Evolutionary conservation across 2,888 invertebrate species (phyloP).

Genomic region (Cynaeus angustus): DNA sequence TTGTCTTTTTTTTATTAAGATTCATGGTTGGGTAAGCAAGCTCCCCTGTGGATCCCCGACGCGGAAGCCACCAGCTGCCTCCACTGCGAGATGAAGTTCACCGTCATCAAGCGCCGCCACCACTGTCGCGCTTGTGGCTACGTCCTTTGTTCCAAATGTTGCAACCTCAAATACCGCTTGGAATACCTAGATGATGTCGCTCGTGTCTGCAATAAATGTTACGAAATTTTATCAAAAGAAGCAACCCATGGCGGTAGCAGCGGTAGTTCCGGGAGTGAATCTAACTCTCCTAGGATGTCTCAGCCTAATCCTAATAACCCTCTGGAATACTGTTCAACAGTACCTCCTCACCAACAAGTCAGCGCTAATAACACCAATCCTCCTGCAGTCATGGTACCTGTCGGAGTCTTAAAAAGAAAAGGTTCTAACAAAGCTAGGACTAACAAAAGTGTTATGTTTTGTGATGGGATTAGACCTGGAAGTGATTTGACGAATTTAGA

Average conservation of each 20-base stretch:
- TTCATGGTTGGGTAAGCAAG: conserved; percentile 78
- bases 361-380: conserved; percentile 71
- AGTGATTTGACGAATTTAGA: conserved; percentile 89
- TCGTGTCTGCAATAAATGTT: conserved; percentile 85
- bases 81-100: conserved; percentile 87
- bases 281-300: conserved; percentile 55
- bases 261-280: conserved; percentile 56
- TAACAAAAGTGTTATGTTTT: conserved; percentile 88
- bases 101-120: conserved; percentile 87
- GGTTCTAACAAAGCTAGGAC: conserved; percentile 73
- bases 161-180: conserved; percentile 81
- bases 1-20: neutral
- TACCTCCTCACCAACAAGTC: conserved; percentile 86
- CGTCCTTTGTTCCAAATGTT: conserved; percentile 87
- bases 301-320: conserved; percentile 90
- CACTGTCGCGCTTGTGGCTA: conserved; percentile 92
- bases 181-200: conserved; percentile 85
- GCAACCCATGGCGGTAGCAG: conserved; percentile 49
- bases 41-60: conserved; percentile 92
- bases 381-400: conserved; percentile 88
- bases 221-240: conserved; percentile 72
- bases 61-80: conserved; percentile 86
- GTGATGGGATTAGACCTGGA: conserved; percentile 91
- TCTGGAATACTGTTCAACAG: conserved; percentile 89
- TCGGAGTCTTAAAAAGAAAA: conserved; percentile 86